Percentiles rank a stretch among this genome's conserved stretches.
Evolutionary conservation across 2,888 invertebrate genomes (phyloP).

Genomic region (Hipparchia semele): DNA sequence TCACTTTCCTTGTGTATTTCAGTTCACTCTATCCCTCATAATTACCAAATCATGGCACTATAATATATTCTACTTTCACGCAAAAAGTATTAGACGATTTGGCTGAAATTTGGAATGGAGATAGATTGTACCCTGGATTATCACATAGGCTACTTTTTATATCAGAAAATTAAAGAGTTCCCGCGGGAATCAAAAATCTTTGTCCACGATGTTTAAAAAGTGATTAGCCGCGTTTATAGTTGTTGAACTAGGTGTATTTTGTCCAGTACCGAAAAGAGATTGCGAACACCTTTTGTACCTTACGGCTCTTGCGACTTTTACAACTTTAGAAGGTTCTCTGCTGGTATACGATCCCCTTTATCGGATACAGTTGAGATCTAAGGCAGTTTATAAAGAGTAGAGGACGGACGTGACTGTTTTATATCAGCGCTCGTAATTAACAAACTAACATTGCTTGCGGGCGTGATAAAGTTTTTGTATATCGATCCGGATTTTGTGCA

Average conservation of each 20-base stretch:
- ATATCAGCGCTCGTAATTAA: slow-evolving; percentile 11
- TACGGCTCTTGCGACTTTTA: not conserved
- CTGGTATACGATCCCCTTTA: slow-evolving; percentile 6
- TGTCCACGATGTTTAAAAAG: too few relatives aligned
- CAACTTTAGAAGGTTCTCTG: not conserved
- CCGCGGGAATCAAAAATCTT: too few relatives aligned
- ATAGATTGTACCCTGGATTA: too few relatives aligned
- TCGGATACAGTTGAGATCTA: not conserved
- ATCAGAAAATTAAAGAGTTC: too few relatives aligned
- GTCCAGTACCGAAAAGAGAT: not conserved
- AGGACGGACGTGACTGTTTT: slow-evolving; percentile 15
- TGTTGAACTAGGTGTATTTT: not conserved
- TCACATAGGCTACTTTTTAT: too few relatives aligned
- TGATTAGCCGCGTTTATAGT: too few relatives aligned
- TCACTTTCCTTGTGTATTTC: too few relatives aligned
- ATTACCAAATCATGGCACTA: too few relatives aligned
- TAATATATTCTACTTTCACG: too few relatives aligned
- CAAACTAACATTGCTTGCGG: slow-evolving; percentile 4
- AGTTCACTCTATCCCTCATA: too few relatives aligned
- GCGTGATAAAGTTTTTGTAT: slow-evolving; percentile 5
- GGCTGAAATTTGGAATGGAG: too few relatives aligned
- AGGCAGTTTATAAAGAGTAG: not conserved
- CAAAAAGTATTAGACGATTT: too few relatives aligned
- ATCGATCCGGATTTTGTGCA: not conserved
- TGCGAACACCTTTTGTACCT: not conserved